phyloP scores from a whole-genome alignment of 2,888 invertebrate genomes.

The Dicycla oo region DNA sequence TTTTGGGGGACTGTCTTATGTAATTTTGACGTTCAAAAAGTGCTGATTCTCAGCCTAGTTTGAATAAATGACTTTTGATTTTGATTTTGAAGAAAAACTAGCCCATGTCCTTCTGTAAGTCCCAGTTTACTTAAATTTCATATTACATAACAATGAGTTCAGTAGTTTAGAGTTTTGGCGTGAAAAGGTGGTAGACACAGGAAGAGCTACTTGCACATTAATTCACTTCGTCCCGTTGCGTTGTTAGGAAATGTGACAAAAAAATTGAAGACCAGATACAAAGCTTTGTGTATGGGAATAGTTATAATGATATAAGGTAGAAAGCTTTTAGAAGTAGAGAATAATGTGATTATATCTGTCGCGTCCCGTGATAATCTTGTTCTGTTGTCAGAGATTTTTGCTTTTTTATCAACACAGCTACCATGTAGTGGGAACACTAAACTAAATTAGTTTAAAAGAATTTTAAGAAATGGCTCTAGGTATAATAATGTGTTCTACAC shows the following conservation, averaged over 20 bases:
- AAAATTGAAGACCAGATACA: conserved; percentile 3
- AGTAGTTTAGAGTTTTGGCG: not conserved
- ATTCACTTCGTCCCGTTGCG: not conserved
- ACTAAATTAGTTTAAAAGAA: no score
- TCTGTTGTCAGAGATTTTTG: not conserved
- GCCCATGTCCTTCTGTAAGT: not conserved
- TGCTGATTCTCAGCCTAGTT: no score
- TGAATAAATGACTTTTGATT: no score
- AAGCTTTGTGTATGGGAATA: conserved; percentile 31
- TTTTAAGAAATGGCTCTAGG: no score
- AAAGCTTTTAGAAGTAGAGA: conserved; percentile 35
- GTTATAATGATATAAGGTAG: conserved; percentile 7
- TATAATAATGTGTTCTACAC: no score
- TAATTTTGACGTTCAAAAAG: no score
- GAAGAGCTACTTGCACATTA: not conserved
- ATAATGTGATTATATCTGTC: conserved; percentile 27
- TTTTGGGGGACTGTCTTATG: no score
- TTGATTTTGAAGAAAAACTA: no score
- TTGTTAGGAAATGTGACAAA: not conserved
- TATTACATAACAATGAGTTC: no score
- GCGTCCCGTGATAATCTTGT: conserved; percentile 6
- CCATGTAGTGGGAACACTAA: no score
- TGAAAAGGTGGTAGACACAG: not conserved
- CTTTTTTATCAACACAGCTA: no score
- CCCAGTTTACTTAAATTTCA: no score